These are phyloP conservation scores for Cerceris rybyensis DNA, from an alignment of 2,888 invertebrate species.

Conservation along the genomic window DNA sequence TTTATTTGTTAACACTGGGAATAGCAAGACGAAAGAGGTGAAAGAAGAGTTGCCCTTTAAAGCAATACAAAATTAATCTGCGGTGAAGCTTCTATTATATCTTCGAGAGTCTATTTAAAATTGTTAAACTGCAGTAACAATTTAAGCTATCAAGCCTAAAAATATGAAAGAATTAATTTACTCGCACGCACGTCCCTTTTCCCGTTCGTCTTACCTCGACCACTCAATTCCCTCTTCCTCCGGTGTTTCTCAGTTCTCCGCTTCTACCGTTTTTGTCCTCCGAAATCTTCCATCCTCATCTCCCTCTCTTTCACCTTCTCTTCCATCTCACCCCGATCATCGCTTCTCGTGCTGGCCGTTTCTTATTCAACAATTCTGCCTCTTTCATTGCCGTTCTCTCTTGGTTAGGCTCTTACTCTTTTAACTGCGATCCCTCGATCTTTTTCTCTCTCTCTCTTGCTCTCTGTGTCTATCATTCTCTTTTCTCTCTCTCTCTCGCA, in stretches of 20 bases:
- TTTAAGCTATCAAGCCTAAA: no score
- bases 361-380: neutral
- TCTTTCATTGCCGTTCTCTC: constrained; percentile 7
- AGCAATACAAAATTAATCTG: no score
- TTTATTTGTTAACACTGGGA: no score
- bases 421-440: constrained; percentile 16
- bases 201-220: neutral
- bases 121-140: no score
- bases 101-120: no score
- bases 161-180: no score
- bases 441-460: constrained; percentile 31
- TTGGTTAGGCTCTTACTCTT: constrained; percentile 37
- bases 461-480: constrained; percentile 31
- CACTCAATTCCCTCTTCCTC: constrained; percentile 12
- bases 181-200: neutral
- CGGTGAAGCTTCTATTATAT: no score
- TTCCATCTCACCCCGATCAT: constrained; percentile 24
- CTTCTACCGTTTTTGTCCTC: constrained; percentile 24
- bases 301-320: constrained; percentile 19
- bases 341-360: constrained; percentile 27
- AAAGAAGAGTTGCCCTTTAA: no score
- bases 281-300: constrained; percentile 2
- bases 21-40: no score
- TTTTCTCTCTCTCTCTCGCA: constrained; percentile 15
- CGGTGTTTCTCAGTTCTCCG: constrained; percentile 7